Conservation (phyloP, 92 coral and sea anemone genomes). For the Plumapathes pennacea region DNA sequence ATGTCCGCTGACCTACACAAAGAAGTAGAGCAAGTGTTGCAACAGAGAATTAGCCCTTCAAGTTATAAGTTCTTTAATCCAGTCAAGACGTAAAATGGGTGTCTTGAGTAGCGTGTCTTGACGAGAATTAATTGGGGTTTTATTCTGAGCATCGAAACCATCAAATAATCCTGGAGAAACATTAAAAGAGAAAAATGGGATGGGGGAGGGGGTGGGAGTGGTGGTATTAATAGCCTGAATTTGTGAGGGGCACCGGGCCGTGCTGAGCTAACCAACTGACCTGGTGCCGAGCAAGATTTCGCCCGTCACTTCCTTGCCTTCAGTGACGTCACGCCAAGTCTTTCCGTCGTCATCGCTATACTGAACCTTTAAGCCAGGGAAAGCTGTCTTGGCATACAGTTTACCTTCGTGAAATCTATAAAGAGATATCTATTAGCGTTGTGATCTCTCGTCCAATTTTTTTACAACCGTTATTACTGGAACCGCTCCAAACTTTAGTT, state of each 20-base stretch:
- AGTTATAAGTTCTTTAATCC: too few relatives aligned
- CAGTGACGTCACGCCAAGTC: constrained; percentile 77
- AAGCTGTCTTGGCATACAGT: constrained; percentile 56
- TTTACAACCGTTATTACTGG: background rate
- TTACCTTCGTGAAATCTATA: constrained; percentile 33
- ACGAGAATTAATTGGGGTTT: too few relatives aligned
- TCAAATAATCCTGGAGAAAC: constrained; percentile 52
- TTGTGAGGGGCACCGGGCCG: background rate
- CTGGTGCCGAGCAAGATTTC: constrained; percentile 63
- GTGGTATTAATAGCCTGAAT: background rate
- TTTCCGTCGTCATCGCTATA: constrained; percentile 57
- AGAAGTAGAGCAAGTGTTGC: background rate
- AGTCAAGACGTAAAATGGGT: too few relatives aligned
- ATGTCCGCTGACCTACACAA: constrained; percentile 26
- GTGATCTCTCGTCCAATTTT: background rate
- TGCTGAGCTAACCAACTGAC: background rate
- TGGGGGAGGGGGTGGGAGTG: background rate
- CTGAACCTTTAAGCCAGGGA: constrained; percentile 84
- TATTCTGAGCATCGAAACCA: too few relatives aligned
- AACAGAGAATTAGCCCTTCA: background rate
- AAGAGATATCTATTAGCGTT: background rate
- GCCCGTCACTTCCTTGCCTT: constrained; percentile 41
- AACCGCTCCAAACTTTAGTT: background rate
- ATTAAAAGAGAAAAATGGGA: background rate
- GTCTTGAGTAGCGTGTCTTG: too few relatives aligned